phyloP scores from a whole-genome alignment of 2,797 vertebrate species.

The Scarus forsteni region DNA sequence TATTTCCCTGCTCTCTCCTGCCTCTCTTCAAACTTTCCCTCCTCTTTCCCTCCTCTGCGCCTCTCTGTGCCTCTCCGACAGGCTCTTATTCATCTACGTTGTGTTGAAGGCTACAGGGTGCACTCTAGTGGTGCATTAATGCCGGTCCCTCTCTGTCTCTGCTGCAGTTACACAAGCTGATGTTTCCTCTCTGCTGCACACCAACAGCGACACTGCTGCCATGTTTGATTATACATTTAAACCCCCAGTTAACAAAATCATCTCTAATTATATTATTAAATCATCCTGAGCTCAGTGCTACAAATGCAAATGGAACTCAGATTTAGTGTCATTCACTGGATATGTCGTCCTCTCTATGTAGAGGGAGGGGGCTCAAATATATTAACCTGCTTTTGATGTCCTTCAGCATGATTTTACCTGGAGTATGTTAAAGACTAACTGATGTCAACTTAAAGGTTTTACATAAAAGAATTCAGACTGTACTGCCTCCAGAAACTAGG shows the following conservation, averaged over 20 bases:
- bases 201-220: neutral
- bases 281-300: neutral
- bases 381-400: constrained; percentile 3
- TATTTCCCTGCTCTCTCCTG: constrained; percentile 8
- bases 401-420: constrained; percentile 5
- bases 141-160: constrained; percentile 23
- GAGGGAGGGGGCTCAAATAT: neutral
- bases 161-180: constrained; percentile 27
- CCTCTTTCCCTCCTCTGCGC: constrained; percentile 1
- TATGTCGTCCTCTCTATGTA: neutral
- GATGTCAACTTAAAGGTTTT: neutral
- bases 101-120: constrained; percentile 63
- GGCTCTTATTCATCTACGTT: constrained; percentile 23
- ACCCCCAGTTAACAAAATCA: neutral
- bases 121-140: constrained; percentile 71
- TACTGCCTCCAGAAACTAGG: neutral
- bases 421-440: constrained; percentile 9
- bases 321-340: neutral
- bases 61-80: constrained; percentile 8
- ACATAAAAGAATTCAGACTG: neutral
- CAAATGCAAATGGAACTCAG: neutral
- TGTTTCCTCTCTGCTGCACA: constrained; percentile 29
- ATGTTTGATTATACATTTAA: constrained; percentile 17
- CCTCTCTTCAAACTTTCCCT: constrained; percentile 11
- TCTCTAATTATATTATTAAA: neutral